Evolutionary conservation across 2,113 vertebrate genomes (phyloP), one percentile per base, ranked within the genome.

Genomic region (Neogale vison): DNA sequence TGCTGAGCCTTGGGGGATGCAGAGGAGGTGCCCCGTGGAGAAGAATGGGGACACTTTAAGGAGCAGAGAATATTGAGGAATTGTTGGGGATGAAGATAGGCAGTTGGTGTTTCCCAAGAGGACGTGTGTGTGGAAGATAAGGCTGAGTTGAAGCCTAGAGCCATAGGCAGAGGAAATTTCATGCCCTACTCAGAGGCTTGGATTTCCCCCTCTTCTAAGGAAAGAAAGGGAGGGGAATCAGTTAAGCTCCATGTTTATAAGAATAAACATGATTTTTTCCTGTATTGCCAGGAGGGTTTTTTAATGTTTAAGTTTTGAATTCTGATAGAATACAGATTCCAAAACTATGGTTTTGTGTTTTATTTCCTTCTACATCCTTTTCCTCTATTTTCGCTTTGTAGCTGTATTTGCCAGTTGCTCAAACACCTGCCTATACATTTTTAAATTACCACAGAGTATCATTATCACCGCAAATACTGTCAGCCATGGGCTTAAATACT

Each of bases 271-370:
- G 50, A 59, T 47, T 61, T 96, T 67, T 67, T 71, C 39, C 69
- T 59, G 23, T 92, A n/a, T 71, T 47, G 6, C 9, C 52, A 3
- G 42, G 57, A 84, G 21, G 24, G 42, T 71, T 89, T 91, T 80
- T 79, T 82, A 59, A 61, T 42, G 52, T 12, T 91, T 95, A 91
- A 26, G 52, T 83, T 91, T 88, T 83, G 14, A 82, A 94, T 86
- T 93, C 45, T 55, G 20, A 17, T 42, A 86, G 24, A 77, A 31
- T 50, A 34, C 7, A 15, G 63, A 77, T 57, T 61, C 96, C 74
- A 4, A n/a, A 31, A 55, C 14, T 63, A 7, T n/a, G 1, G 17
- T 57, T 83, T 87, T 71, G 18, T 39, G 6, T 45, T 77, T 81
- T 67, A 18, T 63, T 82, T 85, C 59, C 57, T 92, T 91, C 47